Evolutionary conservation across 1,140 invertebrate genomes (phyloP), one percentile per base, ranked within the genome.

Genomic region (Aphis craccivora): DNA sequence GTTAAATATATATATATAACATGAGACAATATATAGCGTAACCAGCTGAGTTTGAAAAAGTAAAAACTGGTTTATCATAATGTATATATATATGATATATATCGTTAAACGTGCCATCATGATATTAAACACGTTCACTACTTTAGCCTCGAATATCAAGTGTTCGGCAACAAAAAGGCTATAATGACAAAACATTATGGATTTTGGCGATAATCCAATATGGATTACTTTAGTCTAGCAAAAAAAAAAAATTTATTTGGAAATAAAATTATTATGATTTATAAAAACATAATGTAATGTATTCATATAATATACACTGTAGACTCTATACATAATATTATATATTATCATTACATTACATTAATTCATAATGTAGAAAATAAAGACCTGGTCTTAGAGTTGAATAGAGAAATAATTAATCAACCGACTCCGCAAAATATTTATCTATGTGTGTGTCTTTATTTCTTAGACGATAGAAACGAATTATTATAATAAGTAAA

Each of bases 401-500:
- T 51, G 87, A 88, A 88, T 88, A 35, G 45, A 88, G 48, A 88
- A 51, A 88, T 53, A 51, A 88, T 53, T 88, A 51, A 51, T 37
- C 23, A 37, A 53, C 87, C 87, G 23, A 35, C 87, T 89, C 37
- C 87, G 87, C 87, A 89, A 89, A 37, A 55, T 55, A 53, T 89
- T 89, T 53, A 53, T 23, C 35, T 89, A 8, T 43, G n/a, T n/a
- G n/a, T 30, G 51, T 89, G 51, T 55, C 87, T 53, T 89, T 55
- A 55, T 53, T 55, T 37, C 43, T 55, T 37, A 37, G 86, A 25
- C 43, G 51, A 89, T 89, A 55, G 18, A 55, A 55, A 37, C 51
- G 9, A 89, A 89, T 89, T 53, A 89, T 89, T 53, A 89, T 89
- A 89, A 55, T 53, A 55, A 91, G 53, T 48, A n/a, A 48, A 91